These are phyloP conservation scores for Vollenhovia emeryi DNA, from an alignment of 1,140 invertebrate genomes.

Conservation along the genomic window DNA sequence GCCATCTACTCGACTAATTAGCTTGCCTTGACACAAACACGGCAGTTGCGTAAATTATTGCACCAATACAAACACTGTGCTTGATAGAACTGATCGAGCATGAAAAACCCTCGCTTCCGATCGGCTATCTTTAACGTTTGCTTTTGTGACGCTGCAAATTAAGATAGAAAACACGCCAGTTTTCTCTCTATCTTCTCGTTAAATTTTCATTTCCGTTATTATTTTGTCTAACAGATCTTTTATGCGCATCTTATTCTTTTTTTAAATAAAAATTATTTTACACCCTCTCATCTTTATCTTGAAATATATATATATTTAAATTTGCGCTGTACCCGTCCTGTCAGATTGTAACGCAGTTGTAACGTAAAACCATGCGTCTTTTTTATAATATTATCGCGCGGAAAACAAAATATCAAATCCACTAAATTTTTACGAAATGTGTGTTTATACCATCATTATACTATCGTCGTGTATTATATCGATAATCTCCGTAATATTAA, in stretches of 20 bases:
- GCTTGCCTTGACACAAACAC: conserved; percentile 51
- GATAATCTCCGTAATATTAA: not conserved
- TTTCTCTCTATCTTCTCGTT: not conserved
- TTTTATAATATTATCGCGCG: not conserved
- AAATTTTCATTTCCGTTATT: not conserved
- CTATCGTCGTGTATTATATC: not conserved
- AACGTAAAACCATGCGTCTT: not conserved
- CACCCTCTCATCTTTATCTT: not conserved
- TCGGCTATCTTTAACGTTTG: not conserved
- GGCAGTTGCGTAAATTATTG: conserved; percentile 52
- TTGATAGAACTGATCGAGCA: conserved; percentile 2
- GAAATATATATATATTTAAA: not conserved
- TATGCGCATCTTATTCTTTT: not conserved
- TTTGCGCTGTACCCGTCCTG: not conserved
- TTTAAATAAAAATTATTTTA: no score
- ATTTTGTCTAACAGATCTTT: not conserved
- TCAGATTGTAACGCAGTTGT: not conserved
- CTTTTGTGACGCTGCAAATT: not conserved
- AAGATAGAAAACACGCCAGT: not conserved
- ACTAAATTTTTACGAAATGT: not conserved
- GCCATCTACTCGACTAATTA: conserved; percentile 63
- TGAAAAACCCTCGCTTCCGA: not conserved
- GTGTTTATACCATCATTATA: not conserved
- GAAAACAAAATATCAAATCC: not conserved
- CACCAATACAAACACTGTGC: not conserved